Conservation (phyloP, 1,140 invertebrate genomes). For the Conus ventricosus region DNA sequence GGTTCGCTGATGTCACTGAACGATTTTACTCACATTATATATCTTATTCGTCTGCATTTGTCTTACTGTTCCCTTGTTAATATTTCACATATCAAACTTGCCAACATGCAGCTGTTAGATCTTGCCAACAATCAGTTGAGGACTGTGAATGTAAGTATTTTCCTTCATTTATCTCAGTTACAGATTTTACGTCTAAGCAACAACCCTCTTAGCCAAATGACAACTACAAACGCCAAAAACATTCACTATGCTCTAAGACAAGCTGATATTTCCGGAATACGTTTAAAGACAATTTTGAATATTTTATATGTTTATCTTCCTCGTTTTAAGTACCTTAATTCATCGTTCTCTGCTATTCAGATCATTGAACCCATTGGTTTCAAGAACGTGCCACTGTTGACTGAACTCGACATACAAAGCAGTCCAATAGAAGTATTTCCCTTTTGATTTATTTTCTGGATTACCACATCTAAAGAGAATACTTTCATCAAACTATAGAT, state of each 20-base stretch:
- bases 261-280: neutral
- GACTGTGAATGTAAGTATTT: neutral
- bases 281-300: neutral
- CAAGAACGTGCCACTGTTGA: neutral
- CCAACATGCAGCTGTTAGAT: neutral
- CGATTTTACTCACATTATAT: neutral
- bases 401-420: neutral
- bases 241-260: neutral
- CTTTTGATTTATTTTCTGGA: conserved; percentile 31
- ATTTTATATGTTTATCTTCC: neutral
- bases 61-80: neutral
- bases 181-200: neutral
- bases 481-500: conserved; percentile 44
- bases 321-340: neutral
- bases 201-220: neutral
- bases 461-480: conserved; percentile 17
- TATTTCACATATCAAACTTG: neutral
- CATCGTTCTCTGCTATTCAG: neutral
- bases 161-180: neutral
- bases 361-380: neutral
- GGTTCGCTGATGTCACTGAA: neutral
- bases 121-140: neutral
- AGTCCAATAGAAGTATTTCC: neutral
- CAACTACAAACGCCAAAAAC: neutral
- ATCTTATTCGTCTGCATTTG: neutral